phyloP scores from a whole-genome alignment of 2,888 invertebrate species.

The Chrysina gloriosa region DNA sequence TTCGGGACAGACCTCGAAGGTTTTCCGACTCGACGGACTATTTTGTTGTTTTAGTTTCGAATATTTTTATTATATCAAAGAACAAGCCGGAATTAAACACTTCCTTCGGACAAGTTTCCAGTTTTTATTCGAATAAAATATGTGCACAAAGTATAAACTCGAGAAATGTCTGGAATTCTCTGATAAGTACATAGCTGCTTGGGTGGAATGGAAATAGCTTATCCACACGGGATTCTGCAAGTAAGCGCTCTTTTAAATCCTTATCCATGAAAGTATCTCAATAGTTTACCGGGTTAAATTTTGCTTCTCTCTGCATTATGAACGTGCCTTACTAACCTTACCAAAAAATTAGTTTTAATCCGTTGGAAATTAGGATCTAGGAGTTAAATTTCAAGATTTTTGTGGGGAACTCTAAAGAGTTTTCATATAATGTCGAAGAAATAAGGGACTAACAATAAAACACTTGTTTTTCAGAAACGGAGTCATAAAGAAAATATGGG shows the following conservation, averaged over 20 bases:
- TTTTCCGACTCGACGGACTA: constrained; percentile 17
- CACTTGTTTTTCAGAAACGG: no score
- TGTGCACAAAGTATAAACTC: constrained; percentile 11
- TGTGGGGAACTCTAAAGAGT: no score
- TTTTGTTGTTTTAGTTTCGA: constrained; percentile 28
- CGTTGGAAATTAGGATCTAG: no score
- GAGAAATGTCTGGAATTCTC: constrained; percentile 11
- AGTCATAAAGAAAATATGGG: no score
- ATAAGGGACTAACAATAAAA: no score
- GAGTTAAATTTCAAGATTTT: no score
- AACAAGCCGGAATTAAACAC: constrained; percentile 24
- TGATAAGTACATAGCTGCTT: constrained; percentile 3
- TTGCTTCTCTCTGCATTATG: no score
- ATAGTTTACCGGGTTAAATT: no score
- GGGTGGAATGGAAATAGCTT: background rate
- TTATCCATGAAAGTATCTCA: background rate
- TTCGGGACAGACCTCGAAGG: background rate
- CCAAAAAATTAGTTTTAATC: no score
- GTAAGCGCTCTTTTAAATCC: background rate
- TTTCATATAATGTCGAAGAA: no score
- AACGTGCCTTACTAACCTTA: no score
- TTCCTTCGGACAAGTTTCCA: constrained; percentile 17
- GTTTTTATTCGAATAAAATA: constrained; percentile 20
- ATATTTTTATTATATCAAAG: constrained; percentile 37
- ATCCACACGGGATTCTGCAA: background rate